Conservation (phyloP, 1,140 invertebrate species). For the Pogonomyrmex barbatus region DNA sequence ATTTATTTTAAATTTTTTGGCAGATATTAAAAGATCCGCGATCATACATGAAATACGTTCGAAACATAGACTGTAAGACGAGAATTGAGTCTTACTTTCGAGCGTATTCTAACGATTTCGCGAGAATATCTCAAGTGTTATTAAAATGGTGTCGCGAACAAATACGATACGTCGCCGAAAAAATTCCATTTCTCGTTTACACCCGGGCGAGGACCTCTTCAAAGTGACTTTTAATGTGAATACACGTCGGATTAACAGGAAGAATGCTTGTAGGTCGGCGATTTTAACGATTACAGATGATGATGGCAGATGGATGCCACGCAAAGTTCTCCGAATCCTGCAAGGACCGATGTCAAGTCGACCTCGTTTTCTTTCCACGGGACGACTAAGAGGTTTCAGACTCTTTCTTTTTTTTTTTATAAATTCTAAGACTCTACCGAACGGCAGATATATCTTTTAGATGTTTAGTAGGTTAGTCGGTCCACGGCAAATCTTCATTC, state of each 20-base stretch:
- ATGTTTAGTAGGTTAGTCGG: conserved; percentile 82
- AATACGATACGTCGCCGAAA: conserved; percentile 13
- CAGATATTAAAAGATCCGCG: neutral
- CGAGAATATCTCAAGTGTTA: neutral
- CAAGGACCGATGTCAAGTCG: neutral
- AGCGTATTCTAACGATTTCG: conserved; percentile 21
- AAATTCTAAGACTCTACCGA: conserved; percentile 6
- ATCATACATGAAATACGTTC: neutral
- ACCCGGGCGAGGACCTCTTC: neutral
- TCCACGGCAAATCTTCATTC: conserved; percentile 72
- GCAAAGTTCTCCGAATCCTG: conserved; percentile 50
- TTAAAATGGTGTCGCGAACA: conserved; percentile 5
- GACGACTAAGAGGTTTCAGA: conserved; percentile 11
- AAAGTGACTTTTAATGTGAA: conserved; percentile 55
- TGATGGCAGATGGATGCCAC: neutral
- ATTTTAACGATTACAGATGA: conserved; percentile 36
- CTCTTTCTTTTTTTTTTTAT: conserved; percentile 64
- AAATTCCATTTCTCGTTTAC: conserved; percentile 23
- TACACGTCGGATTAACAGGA: conserved; percentile 33
- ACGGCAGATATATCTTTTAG: conserved; percentile 69
- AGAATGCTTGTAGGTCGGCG: conserved; percentile 44
- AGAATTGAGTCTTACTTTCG: conserved; percentile 1
- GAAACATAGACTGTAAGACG: neutral
- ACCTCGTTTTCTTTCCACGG: conserved; percentile 37
- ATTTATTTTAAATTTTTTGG: neutral